Base-by-base conservation (phyloP, 2,888 invertebrate genomes). In the Troides aeacus region DNA sequence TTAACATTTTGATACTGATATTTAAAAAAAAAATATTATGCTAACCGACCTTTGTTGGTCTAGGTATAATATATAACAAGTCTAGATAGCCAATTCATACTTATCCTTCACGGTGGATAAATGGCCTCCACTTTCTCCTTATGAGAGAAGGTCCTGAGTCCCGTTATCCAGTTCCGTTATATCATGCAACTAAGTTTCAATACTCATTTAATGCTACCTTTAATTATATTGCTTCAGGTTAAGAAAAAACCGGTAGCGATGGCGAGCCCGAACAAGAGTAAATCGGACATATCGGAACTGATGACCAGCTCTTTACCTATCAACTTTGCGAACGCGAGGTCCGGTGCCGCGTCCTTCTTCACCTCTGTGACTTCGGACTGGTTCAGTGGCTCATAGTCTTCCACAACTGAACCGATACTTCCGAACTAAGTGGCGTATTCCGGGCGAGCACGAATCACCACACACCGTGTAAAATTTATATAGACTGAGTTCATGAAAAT, bases 281-380 rank as follows among this genome's bases (percentile, higher is more conserved):
- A 81, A 42, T 78, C 85, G 0, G 92, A 91, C 18, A 84, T 90
- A 69, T 84, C 90, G 0, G 92, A 91, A 2, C 73, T 90, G 50
- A 90, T 92, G 91, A 79, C 86, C 1, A 84, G 76, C 57, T 92
- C 92, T 0, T 64, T 92, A 60, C 92, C 92, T 0, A 85, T 92
- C 63, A 92, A 92, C 79, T 90, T 92, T 71, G 91, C 94, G 1
- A 92, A 94, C 61, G 94, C 95, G 0, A 94, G 96, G 74, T 96
- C 96, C 21, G 95, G 96, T 18, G 96, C 96, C 0, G 95, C 96
- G 0, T 95, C 97, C 0, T 95, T 97, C 87, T 97, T 97, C 84
- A 96, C 95, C 67, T 96, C 95, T 4, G 95, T 97, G 94, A 95
- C 96, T 10, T 95, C 96, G 15, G 97, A 97, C 84, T 97, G 97